Conservation (phyloP, 2,113 vertebrate species). For the Macrotis lagotis region DNA sequence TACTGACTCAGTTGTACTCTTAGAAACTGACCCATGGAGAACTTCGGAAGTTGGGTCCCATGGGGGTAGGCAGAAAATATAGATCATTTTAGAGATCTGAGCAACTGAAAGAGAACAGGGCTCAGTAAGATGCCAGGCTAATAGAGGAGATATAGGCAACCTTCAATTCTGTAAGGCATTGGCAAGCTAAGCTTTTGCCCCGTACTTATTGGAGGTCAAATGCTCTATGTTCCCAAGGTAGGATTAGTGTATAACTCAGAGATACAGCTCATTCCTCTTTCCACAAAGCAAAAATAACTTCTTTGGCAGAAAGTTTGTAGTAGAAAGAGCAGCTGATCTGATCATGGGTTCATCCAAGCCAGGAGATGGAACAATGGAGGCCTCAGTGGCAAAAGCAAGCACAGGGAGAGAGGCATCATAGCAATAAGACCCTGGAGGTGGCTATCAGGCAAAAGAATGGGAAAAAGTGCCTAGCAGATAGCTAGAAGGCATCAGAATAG, state of each 20-base stretch:
- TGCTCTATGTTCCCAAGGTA: background rate
- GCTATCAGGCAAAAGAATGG: background rate
- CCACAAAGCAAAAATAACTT: background rate
- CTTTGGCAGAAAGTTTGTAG: background rate
- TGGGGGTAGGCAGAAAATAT: background rate
- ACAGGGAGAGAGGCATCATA: background rate
- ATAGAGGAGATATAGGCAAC: background rate
- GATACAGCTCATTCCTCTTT: background rate
- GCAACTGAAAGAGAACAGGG: background rate
- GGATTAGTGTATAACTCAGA: background rate
- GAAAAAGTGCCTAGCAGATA: background rate
- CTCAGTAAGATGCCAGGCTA: background rate
- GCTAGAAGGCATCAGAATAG: background rate
- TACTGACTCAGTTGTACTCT: background rate
- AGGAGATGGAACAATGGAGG: background rate
- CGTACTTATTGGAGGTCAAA: background rate
- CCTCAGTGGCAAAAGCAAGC: background rate
- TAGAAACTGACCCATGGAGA: background rate
- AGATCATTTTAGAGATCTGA: background rate
- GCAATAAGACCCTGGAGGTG: background rate
- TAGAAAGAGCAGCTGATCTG: background rate
- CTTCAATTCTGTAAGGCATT: background rate
- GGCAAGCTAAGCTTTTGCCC: background rate
- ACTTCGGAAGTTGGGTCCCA: background rate
- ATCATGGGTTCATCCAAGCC: background rate